Conservation (phyloP, 2,797 vertebrate species). For the Hydrophis major region DNA sequence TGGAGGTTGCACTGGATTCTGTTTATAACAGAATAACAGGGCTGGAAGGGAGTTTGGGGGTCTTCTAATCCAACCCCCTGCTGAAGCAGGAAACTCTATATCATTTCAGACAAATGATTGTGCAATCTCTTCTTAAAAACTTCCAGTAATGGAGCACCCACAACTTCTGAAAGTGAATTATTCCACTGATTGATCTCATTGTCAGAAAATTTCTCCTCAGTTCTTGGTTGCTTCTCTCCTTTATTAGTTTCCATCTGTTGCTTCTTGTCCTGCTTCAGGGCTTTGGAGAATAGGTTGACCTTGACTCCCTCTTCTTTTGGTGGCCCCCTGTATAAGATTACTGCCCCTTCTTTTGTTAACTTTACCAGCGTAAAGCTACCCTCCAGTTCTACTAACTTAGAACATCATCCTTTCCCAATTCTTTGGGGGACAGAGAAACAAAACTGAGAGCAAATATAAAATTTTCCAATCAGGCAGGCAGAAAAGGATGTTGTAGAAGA, state of each 20-base stretch:
- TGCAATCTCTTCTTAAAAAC: background rate
- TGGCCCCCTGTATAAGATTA: background rate
- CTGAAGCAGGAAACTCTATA: background rate
- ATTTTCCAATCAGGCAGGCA: background rate
- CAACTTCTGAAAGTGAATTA: background rate
- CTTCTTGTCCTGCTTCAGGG: background rate
- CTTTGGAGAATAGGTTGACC: background rate
- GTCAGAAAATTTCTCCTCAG: background rate
- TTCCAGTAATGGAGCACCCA: background rate
- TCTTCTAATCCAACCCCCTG: background rate
- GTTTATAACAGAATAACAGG: background rate
- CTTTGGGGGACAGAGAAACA: background rate
- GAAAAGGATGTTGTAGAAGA: background rate
- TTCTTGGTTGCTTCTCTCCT: background rate
- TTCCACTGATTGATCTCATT: background rate
- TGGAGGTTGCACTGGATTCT: background rate
- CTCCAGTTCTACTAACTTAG: background rate
- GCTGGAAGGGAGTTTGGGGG: background rate
- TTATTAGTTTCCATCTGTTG: background rate
- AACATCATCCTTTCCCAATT: background rate
- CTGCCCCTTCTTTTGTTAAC: background rate
- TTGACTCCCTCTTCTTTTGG: background rate
- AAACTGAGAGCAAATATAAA: background rate
- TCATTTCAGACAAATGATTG: background rate
- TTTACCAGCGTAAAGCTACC: background rate